Evolutionary conservation across 2,888 invertebrate species (phyloP).

Genomic region (Andricus curvator): DNA sequence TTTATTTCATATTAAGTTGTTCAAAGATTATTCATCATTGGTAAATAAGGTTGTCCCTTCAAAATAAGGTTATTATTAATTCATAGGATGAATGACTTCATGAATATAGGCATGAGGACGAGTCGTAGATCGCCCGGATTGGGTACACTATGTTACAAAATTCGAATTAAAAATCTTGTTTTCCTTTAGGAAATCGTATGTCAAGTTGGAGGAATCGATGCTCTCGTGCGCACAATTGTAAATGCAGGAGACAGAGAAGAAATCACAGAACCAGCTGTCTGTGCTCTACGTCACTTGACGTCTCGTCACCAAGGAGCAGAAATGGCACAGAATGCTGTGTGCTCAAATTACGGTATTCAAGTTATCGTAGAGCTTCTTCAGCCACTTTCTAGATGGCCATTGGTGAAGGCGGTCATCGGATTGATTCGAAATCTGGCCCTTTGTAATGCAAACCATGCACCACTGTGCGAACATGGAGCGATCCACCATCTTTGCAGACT

Average conservation of each 20-base stretch:
- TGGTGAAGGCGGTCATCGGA: slow-evolving; percentile 98
- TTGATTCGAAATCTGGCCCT: slow-evolving; percentile 97
- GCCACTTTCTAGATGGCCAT: slow-evolving; percentile 98
- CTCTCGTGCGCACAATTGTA: slow-evolving; percentile 95
- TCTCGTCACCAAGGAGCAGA: slow-evolving; percentile 97
- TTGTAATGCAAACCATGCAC: slow-evolving; percentile 97
- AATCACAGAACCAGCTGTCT: slow-evolving; percentile 99
- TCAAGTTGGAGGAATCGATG: slow-evolving; percentile 97
- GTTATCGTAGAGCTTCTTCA: slow-evolving; percentile 95
- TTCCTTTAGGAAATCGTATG: slow-evolving; percentile 85
- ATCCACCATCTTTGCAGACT: slow-evolving; percentile 96
- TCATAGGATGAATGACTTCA: too few relatives aligned
- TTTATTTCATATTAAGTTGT: too few relatives aligned
- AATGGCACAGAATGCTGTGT: slow-evolving; percentile 98
- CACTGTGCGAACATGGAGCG: slow-evolving; percentile 95
- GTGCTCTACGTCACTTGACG: slow-evolving; percentile 97
- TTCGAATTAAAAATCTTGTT: too few relatives aligned
- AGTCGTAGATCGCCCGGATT: too few relatives aligned
- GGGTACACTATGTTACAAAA: too few relatives aligned
- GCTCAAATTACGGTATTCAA: slow-evolving; percentile 93
- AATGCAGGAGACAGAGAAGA: slow-evolving; percentile 98
- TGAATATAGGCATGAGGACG: too few relatives aligned
- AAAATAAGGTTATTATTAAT: too few relatives aligned
- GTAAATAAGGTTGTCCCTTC: too few relatives aligned
- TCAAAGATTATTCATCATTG: too few relatives aligned